Conservation (phyloP, 2,888 invertebrate species). For the Euphydryas editha region DNA sequence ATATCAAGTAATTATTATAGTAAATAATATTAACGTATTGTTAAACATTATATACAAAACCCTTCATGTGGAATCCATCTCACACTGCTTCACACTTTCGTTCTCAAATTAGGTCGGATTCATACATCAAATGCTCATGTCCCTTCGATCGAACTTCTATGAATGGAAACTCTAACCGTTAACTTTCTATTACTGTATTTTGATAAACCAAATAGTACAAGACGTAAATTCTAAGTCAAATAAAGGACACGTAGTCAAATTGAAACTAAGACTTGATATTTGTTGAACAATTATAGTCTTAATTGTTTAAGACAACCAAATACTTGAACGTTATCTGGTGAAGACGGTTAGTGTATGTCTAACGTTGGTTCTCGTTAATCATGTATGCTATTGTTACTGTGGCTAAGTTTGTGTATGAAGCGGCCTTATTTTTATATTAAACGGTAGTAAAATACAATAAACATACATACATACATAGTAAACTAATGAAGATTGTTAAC, state of each 20-base stretch:
- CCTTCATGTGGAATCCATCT: too few relatives aligned
- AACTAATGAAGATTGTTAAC: too few relatives aligned
- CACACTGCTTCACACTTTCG: too few relatives aligned
- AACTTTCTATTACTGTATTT: constrained; percentile 23
- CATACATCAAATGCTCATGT: not conserved
- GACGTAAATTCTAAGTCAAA: constrained; percentile 22
- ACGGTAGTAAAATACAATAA: too few relatives aligned
- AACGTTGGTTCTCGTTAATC: not conserved
- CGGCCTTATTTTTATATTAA: not conserved
- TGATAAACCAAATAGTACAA: constrained; percentile 28
- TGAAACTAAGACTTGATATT: constrained; percentile 15
- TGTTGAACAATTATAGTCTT: constrained; percentile 8
- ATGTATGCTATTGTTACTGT: not conserved
- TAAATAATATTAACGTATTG: too few relatives aligned
- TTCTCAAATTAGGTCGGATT: not conserved
- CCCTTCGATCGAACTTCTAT: not conserved
- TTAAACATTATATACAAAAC: too few relatives aligned
- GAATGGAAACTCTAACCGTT: not conserved
- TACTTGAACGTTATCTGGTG: constrained; percentile 1
- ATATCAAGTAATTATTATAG: too few relatives aligned
- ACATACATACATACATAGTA: too few relatives aligned
- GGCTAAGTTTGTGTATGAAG: not conserved
- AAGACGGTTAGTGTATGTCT: not conserved
- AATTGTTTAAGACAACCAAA: constrained; percentile 3
- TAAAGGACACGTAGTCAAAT: constrained; percentile 23